Percentiles rank a stretch among this genome's conserved stretches.
Conservation (phyloP, 2,113 vertebrate species). For the Hemiprocne comata region DNA sequence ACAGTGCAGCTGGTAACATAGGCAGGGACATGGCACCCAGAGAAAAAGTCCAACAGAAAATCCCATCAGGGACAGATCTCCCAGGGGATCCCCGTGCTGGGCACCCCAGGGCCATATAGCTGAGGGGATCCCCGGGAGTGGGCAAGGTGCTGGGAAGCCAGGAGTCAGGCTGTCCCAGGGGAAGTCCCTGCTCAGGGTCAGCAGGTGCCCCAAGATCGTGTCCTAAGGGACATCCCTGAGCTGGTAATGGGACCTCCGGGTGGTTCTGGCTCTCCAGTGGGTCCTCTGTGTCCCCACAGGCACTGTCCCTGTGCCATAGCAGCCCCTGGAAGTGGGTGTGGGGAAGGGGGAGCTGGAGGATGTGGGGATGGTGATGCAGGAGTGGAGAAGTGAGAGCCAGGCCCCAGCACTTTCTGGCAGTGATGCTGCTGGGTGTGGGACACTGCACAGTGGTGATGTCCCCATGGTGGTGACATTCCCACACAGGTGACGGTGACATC, state of each 20-base stretch:
- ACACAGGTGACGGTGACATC: fast-evolving
- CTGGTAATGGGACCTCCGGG: fast-evolving
- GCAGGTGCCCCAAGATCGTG: fast-evolving
- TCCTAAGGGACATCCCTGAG: neutral
- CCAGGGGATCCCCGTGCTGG: neutral
- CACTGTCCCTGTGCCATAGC: neutral
- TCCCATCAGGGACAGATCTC: neutral
- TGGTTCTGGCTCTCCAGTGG: fast-evolving
- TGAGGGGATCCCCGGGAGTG: no score
- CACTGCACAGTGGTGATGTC: fast-evolving
- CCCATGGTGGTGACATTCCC: fast-evolving
- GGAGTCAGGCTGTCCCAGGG: neutral
- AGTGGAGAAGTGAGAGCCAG: neutral
- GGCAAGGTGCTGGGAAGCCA: no score
- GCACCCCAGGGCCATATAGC: fast-evolving
- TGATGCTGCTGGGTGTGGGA: fast-evolving
- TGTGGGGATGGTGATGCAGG: fast-evolving
- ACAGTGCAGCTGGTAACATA: fast-evolving
- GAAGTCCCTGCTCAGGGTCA: neutral
- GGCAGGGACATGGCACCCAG: neutral
- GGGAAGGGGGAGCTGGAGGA: neutral
- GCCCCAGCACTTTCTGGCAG: neutral
- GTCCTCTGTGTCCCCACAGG: neutral
- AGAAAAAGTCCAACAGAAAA: neutral
- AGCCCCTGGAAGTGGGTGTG: fast-evolving